phyloP scores from a whole-genome alignment of 2,888 invertebrate genomes.

The Diploptera punctata region DNA sequence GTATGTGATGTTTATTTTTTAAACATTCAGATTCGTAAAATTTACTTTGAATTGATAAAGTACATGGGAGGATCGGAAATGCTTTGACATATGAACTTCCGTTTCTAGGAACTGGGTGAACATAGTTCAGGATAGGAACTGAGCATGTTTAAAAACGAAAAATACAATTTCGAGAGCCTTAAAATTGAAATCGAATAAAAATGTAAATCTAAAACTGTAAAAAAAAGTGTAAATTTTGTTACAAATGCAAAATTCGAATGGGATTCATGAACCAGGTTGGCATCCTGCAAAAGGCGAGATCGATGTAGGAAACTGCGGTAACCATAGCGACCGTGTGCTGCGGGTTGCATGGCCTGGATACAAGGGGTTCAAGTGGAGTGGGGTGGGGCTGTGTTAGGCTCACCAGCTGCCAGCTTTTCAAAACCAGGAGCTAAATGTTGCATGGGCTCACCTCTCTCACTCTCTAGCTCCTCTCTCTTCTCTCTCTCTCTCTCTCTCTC shows the following conservation, averaged over 20 bases:
- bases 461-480: too few species aligned
- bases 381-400: not conserved
- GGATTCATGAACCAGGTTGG: constrained; percentile 4
- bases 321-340: constrained; percentile 35
- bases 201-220: constrained; percentile 65
- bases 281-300: constrained; percentile 26
- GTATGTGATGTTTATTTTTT: too few species aligned
- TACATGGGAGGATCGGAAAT: too few species aligned
- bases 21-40: too few species aligned
- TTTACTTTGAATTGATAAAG: too few species aligned
- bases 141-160: too few species aligned
- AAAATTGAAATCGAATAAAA: constrained; percentile 57
- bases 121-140: too few species aligned
- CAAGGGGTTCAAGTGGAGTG: constrained; percentile 18
- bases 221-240: not conserved
- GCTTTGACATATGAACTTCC: too few species aligned
- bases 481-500: too few species aligned
- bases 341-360: constrained; percentile 25
- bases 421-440: constrained; percentile 19
- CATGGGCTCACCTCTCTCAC: not conserved
- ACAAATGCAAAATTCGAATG: not conserved
- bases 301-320: constrained; percentile 42
- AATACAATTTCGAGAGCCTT: not conserved
- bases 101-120: too few species aligned
- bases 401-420: constrained; percentile 5